Base-by-base conservation (phyloP, 64 coral and sea anemone species). In the Pocillopora verrucosa region DNA sequence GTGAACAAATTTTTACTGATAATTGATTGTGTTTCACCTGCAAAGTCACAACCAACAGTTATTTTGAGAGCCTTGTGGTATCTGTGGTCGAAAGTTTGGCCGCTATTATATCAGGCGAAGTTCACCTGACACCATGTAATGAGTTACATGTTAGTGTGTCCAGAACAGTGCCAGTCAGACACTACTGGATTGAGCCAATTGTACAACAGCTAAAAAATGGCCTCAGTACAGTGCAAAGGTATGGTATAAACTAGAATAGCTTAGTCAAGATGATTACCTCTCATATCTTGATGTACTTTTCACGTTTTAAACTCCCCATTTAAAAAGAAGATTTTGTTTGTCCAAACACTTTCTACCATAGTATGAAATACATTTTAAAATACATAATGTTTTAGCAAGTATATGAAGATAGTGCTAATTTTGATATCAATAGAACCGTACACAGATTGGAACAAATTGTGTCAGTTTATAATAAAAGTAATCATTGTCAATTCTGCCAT, bases 81-180 rank as follows among this genome's bases (percentile, higher is more conserved):
- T 98, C 92, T 16, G 10, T 98, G 35, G 34, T 89, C 59, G 65
- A 89, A 36, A 61, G 67, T 20, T 77, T 94, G 62, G 88, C 96
- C 20, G 51, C 63, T 22, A 26, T 16, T 11, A 13, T 90, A 17
- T 83, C 26, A 77, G 25, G 60, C 34, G 74, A 76, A 38, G 92
- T 94, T 70, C 82, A 92, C 79, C 58, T 90, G 76, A 73, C 93
- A 1, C 75, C 92, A 61, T 76, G 26, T 16, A 65, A 76, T 90
- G 96, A 98, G 10, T 75, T 98, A 37, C 96, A 98, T 59, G n/a
- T 98, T n/a, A 98, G 96, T 76, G 63, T 98, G 24, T 98, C 96
- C 2, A 90, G 87, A 36, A 98, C 96, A 45, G 96, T 98, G 59
- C 87, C 96, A 12, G 91, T 98, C 11, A 92, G 96, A 45, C 96